Conservation (phyloP, 1,140 invertebrate genomes). For the Cephus cinctus region DNA sequence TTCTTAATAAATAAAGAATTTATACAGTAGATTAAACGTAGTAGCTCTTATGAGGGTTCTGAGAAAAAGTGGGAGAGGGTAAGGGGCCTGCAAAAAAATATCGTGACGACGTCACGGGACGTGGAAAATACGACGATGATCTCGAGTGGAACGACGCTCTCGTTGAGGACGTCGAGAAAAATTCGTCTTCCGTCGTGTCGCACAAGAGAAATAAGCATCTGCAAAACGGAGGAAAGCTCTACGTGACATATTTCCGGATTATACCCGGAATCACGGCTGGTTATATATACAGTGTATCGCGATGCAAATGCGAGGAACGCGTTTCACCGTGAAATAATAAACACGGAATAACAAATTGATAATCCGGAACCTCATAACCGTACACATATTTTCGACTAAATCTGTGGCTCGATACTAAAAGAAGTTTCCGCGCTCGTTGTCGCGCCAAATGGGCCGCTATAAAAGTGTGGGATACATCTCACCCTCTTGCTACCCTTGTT, state of each 20-base stretch:
- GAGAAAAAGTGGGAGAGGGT: too few species aligned
- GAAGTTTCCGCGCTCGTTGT: constrained; percentile 56
- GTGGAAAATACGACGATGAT: too few species aligned
- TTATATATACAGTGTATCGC: background rate
- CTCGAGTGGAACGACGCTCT: too few species aligned
- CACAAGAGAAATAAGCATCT: too few species aligned
- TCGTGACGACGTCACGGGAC: too few species aligned
- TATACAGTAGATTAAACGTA: too few species aligned
- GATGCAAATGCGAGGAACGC: constrained; percentile 1
- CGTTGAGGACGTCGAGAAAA: too few species aligned
- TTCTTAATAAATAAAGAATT: too few species aligned
- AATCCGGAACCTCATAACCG: constrained; percentile 51
- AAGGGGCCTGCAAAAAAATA: too few species aligned
- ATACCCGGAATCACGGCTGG: background rate
- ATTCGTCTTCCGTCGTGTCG: too few species aligned
- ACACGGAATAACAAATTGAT: constrained; percentile 54
- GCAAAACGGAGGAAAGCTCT: too few species aligned
- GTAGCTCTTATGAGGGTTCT: too few species aligned
- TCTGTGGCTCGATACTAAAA: constrained; percentile 52
- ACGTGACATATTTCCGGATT: constrained; percentile 14
- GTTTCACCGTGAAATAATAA: constrained; percentile 42
- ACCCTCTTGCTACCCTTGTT: constrained; percentile 16
- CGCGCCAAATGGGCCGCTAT: constrained; percentile 57
- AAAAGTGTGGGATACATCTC: constrained; percentile 41
- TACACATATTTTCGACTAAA: constrained; percentile 49